Percentiles rank a stretch among this genome's conserved stretches.
Conservation (phyloP, 2,797 vertebrate genomes). For the Hydrophis major region DNA sequence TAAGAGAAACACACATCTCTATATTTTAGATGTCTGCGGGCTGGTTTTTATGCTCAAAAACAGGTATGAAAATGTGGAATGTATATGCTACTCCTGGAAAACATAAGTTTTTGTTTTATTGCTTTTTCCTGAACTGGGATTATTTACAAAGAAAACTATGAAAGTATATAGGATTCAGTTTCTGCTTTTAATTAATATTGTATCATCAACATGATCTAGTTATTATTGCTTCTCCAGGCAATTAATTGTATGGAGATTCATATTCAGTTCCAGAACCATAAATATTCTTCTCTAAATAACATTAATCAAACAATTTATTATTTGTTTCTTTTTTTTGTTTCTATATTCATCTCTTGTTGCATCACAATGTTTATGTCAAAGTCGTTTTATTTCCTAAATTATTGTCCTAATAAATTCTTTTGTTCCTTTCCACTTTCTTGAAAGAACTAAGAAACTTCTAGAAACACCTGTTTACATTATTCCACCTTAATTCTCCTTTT, state of each 20-base stretch:
- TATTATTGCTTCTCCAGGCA: neutral
- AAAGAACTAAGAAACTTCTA: neutral
- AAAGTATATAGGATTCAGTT: neutral
- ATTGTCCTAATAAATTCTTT: neutral
- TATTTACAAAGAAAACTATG: neutral
- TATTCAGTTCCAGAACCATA: neutral
- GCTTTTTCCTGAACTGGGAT: neutral
- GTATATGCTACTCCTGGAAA: neutral
- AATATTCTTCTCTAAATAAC: neutral
- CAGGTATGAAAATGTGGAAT: neutral
- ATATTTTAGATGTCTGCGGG: neutral
- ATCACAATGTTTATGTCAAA: slow-evolving; percentile 7
- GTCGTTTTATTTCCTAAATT: neutral
- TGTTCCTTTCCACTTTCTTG: neutral
- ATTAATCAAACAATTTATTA: neutral
- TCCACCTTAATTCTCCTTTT: no score
- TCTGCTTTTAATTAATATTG: slow-evolving; percentile 3
- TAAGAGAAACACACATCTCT: neutral
- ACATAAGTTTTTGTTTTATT: neutral
- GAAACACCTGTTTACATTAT: neutral
- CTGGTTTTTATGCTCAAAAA: neutral
- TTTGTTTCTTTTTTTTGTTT: neutral
- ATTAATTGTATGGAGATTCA: neutral
- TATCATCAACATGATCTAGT: neutral
- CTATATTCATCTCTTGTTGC: neutral